Evolutionary conservation across 2,113 vertebrate species (phyloP), one percentile per base, ranked within the genome.

Genomic region (Empidonax traillii): DNA sequence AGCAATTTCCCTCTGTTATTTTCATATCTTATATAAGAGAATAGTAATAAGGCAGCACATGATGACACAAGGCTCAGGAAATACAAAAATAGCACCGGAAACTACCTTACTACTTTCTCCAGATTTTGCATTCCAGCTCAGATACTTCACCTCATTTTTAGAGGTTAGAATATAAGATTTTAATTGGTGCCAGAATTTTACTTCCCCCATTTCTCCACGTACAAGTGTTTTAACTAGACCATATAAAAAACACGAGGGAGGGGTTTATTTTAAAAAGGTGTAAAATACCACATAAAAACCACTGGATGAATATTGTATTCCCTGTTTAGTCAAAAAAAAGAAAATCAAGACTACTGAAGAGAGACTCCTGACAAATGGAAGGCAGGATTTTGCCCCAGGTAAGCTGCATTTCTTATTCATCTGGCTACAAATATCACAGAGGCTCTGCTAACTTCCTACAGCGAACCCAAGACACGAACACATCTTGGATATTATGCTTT

Each of bases 1-100:
- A 94, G 81, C 78, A 94, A 83, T 96, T 97, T 87, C 95, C 93
- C 95, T 71, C 82, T 83, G 92, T 85, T 94, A 88, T 77, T 95
- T 93, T 85, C 91, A 69, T 89, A 94, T 73, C 89, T 78, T 87
- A 90, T 93, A 84, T 81, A 71, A 93, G 67, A 95, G 92, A 77
- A 91, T 80, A 93, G 85, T 78, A 76, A 94, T 91, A 93, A 95
- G 74, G 65, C 67, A 85, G 68, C 76, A 77, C 2, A 85, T 90
- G 91, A 90, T 67, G 61, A 82, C 66, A 85, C 24, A 89, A 79
- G 72, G 81, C 73, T 96, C 94, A 86, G 94, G 90, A 96, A 95
- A 87, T 77, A 90, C 52, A 86, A 94, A 94, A 93, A 95, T 75
- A 87, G 22, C 72, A 68, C 77, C 81, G 80, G 91, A 97, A 94